These are phyloP conservation scores for Valencia hispanica DNA, from an alignment of 2,797 vertebrate genomes.

Conservation along the genomic window DNA sequence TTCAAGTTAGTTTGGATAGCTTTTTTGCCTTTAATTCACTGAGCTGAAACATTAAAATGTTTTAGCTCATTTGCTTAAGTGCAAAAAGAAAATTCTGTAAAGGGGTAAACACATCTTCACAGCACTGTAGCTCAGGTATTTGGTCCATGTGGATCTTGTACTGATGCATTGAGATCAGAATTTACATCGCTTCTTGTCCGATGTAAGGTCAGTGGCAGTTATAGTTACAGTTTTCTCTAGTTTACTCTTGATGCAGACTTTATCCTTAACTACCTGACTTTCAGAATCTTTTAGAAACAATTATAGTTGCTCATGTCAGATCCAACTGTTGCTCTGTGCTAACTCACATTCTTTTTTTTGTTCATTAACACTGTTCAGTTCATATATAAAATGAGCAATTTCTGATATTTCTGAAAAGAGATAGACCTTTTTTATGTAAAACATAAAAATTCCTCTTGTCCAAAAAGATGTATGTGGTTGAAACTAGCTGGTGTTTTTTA, in stretches of 20 bases:
- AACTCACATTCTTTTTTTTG: background rate
- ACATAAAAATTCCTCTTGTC: no score
- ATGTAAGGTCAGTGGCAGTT: background rate
- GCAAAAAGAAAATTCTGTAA: background rate
- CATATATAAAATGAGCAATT: conserved; percentile 3
- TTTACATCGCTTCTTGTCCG: background rate
- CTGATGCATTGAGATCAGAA: background rate
- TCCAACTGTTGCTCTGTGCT: background rate
- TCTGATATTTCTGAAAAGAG: no score
- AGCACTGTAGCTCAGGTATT: background rate
- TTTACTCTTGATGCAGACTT: background rate
- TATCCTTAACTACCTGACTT: background rate
- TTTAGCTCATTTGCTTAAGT: conserved; percentile 1
- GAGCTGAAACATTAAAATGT: background rate
- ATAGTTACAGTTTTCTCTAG: background rate
- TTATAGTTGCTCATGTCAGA: background rate
- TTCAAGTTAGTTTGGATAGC: background rate
- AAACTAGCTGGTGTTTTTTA: no score
- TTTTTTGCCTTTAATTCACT: background rate
- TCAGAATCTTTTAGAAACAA: background rate
- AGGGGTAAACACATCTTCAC: background rate
- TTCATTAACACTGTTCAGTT: background rate
- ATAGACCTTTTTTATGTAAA: no score
- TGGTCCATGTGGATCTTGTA: background rate
- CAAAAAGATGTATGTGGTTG: no score